Conservation (phyloP, 2,113 vertebrate species). For the Neotoma lepida region DNA sequence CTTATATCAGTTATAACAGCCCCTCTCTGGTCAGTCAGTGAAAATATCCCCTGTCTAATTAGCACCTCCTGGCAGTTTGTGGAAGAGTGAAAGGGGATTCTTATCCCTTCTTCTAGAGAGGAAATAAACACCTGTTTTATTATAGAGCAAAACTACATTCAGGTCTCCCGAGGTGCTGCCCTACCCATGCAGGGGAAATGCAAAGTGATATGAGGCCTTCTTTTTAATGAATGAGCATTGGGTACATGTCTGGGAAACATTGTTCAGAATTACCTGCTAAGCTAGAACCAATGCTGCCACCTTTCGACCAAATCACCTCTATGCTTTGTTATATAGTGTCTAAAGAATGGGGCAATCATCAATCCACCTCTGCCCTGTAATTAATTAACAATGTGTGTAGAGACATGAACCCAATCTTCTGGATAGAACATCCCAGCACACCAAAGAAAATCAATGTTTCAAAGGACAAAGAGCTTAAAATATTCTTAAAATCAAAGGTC, state of each 20-base stretch:
- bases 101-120: not conserved
- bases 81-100: not conserved
- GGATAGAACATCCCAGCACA: not conserved
- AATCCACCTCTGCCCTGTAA: not conserved
- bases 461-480: not conserved
- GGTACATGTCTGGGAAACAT: accelerated
- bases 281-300: constrained; percentile 77
- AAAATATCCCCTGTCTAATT: not conserved
- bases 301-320: constrained; percentile 68
- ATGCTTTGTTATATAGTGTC: not conserved
- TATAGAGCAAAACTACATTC: not conserved
- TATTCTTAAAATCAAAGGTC: not conserved
- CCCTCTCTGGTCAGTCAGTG: not conserved
- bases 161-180: not conserved
- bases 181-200: not conserved
- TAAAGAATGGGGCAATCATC: not conserved
- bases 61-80: not conserved
- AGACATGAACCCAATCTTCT: not conserved
- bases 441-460: not conserved
- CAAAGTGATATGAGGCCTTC: not conserved
- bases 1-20: not conserved
- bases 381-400: not conserved
- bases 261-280: not conserved
- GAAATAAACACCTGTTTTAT: not conserved
- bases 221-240: not conserved